Evolutionary conservation across 2,888 invertebrate genomes (phyloP), one percentile per base, ranked within the genome.

Genomic region (Druceiella hillmani): DNA sequence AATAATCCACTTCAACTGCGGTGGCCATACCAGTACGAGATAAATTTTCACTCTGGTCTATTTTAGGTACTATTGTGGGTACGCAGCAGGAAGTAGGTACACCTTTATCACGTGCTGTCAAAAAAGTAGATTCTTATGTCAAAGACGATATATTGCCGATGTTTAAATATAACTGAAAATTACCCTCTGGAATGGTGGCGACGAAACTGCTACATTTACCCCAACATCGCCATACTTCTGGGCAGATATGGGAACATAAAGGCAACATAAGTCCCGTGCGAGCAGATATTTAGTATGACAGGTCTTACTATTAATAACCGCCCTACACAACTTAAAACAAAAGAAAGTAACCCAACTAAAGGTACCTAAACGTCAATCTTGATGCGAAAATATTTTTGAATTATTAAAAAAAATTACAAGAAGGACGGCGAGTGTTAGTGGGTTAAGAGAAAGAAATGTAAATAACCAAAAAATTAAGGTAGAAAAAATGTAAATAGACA

Each of bases 181-280:
- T 48, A 46, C 26, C 48, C 48, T 3, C 24, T 49, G n/a, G 27
- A 48, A 31, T 51, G 49, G 49, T 50, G 49, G 48, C 36, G 36
- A 9, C 2, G 17, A n/a, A 6, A 30, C 15, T 6, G 10, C 3
- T 14, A 15, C 10, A 11, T 10, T 6, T 30, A 30, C 13, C 30
- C 30, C 6, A 14, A 30, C 13, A 6, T 30, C 6, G 10, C 30
- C 6, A 30, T n/a, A 15, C 16, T 30, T 13, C 10, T 27, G 2
- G 6, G 6, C 7, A 30, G 10, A 30, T 15, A 30, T 13, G 30
- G 15, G 4, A 30, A 30, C 12, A 30, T 30, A 5, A 30, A 16
- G 30, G 30, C 30, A 5, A 30, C 30, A 13, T 30, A 15, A 4
- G 30, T 30, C 6, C 30, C 30, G 10, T 30, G 30, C 17, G 30